phyloP scores from a whole-genome alignment of 2,113 vertebrate species.

The Oostethus manadensis region DNA sequence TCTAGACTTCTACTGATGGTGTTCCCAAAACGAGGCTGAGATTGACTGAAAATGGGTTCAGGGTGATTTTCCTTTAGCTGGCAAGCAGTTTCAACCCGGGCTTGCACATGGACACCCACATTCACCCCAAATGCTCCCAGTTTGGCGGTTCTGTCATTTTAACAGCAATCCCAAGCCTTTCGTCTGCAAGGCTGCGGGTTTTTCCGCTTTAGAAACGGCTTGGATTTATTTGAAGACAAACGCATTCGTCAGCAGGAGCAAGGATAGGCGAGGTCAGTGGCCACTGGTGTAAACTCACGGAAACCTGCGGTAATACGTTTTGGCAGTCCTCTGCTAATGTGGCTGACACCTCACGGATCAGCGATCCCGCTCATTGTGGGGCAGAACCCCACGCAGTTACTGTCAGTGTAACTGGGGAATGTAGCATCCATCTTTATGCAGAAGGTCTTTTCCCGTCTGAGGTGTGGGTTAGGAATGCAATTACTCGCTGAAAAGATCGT shows the following conservation, averaged over 20 bases:
- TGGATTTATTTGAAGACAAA: too few species aligned
- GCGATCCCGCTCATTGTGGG: slow-evolving; percentile 19
- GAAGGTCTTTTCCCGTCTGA: slow-evolving; percentile 21
- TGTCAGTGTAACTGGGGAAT: slow-evolving; percentile 27
- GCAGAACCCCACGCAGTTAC: slow-evolving; percentile 3
- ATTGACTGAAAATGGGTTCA: slow-evolving; percentile 20
- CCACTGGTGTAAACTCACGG: not conserved
- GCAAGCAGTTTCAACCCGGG: not conserved
- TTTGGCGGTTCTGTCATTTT: too few species aligned
- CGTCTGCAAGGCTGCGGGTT: too few species aligned
- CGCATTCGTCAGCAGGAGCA: too few species aligned
- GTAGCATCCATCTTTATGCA: slow-evolving; percentile 34
- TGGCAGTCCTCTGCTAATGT: slow-evolving; percentile 17
- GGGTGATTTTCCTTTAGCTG: slow-evolving; percentile 33
- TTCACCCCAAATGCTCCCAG: slow-evolving; percentile 3
- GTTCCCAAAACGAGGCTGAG: slow-evolving; percentile 31
- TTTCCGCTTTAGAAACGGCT: too few species aligned
- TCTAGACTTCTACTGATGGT: slow-evolving; percentile 4
- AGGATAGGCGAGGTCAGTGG: too few species aligned
- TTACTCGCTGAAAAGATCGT: slow-evolving; percentile 42
- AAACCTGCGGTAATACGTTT: slow-evolving; percentile 18
- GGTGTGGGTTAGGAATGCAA: slow-evolving; percentile 27
- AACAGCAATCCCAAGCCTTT: too few species aligned
- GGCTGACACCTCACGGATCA: slow-evolving; percentile 6
- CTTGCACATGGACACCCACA: not conserved